A percentile compares a stretch with the other conserved stretches of the same genome.
phyloP scores from a whole-genome alignment of 2,797 vertebrate species.

The Bryconaethiops microstoma region DNA sequence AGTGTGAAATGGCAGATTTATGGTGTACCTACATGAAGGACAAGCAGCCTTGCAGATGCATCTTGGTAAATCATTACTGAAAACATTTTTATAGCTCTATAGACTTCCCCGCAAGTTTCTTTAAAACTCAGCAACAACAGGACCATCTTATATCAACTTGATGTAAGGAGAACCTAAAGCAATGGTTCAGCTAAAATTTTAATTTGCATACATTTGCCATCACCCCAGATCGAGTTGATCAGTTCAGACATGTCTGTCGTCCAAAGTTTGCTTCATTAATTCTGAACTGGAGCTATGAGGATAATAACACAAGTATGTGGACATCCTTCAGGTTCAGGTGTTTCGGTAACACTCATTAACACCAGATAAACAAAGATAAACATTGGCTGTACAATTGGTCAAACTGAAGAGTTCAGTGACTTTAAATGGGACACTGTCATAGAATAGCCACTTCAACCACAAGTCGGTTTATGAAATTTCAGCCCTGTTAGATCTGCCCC shows the following conservation, averaged over 20 bases:
- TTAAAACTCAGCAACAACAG: background rate
- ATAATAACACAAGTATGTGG: background rate
- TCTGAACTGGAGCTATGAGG: background rate
- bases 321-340: too few relatives aligned
- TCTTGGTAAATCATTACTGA: conserved; percentile 32
- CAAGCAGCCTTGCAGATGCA: conserved; percentile 10
- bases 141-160: background rate
- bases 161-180: background rate
- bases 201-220: background rate
- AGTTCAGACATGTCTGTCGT: background rate
- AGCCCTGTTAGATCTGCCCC: too few relatives aligned
- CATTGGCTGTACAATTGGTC: too few relatives aligned
- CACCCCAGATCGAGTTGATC: background rate
- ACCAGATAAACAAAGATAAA: too few relatives aligned
- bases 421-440: too few relatives aligned
- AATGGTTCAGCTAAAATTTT: background rate
- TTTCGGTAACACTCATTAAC: too few relatives aligned
- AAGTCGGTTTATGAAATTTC: too few relatives aligned
- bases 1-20: conserved; percentile 36
- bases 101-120: background rate
- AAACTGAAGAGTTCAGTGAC: too few relatives aligned
- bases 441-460: too few relatives aligned
- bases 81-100: conserved; percentile 16
- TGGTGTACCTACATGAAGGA: conserved; percentile 41
- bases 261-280: background rate